These are phyloP conservation scores for Sitta carolinensis DNA, from an alignment of 2,797 vertebrate genomes.

Conservation along the genomic window DNA sequence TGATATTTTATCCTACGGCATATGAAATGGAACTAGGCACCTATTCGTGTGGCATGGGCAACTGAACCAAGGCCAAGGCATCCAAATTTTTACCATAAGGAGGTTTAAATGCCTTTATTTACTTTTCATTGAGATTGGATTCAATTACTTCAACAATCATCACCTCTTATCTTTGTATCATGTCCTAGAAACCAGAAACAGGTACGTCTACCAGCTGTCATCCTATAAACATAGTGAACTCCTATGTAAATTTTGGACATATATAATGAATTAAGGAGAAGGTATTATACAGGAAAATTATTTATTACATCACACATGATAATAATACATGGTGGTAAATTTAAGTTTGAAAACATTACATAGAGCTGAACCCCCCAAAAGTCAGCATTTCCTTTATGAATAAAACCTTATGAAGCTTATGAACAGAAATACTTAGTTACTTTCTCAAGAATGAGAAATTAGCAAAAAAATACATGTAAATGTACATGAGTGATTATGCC, in stretches of 20 bases:
- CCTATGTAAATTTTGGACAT: neutral
- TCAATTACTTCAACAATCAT: neutral
- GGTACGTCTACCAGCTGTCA: neutral
- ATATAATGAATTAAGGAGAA: neutral
- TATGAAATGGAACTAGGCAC: neutral
- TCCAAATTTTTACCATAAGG: neutral
- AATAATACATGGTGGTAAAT: neutral
- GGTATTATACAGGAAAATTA: neutral
- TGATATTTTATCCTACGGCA: neutral
- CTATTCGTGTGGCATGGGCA: fast-evolving
- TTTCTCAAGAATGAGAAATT: neutral
- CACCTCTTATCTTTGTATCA: neutral
- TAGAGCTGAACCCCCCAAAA: neutral
- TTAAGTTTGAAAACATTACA: neutral
- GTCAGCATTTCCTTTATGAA: neutral
- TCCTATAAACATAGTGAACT: neutral
- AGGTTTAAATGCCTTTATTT: neutral
- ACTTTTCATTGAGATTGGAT: neutral
- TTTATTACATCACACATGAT: neutral
- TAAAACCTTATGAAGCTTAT: neutral
- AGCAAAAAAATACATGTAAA: neutral
- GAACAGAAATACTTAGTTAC: neutral
- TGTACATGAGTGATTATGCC: neutral
- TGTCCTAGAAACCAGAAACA: neutral
- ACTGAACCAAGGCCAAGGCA: neutral